Evolutionary conservation across 1,140 invertebrate species (phyloP).

Genomic region (Paraescarpia echinospica): DNA sequence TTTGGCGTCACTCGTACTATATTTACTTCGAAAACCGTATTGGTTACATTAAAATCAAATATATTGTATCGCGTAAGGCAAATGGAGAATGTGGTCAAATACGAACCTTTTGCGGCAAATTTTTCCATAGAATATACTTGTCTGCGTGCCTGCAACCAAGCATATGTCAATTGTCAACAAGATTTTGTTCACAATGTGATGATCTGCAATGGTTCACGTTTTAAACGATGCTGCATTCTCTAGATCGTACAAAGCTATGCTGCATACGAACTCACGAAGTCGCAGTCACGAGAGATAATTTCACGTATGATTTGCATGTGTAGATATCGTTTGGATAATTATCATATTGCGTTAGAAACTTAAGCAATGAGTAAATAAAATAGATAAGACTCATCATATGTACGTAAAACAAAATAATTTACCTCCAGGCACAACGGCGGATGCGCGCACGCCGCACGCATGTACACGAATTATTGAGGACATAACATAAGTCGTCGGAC

Average conservation of each 20-base stretch:
- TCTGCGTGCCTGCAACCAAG: background rate
- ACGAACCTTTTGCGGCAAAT: background rate
- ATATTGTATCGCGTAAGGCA: background rate
- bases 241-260: too few relatives aligned
- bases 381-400: background rate
- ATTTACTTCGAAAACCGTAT: background rate
- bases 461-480: background rate
- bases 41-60: too few relatives aligned
- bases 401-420: too few relatives aligned
- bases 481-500: background rate
- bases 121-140: background rate
- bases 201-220: background rate
- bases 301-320: too few relatives aligned
- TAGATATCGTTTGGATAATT: too few relatives aligned
- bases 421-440: too few relatives aligned
- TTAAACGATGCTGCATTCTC: too few relatives aligned
- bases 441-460: too few relatives aligned
- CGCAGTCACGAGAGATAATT: too few relatives aligned
- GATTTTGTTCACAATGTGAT: background rate
- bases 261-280: too few relatives aligned
- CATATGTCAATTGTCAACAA: background rate
- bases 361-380: too few relatives aligned
- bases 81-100: background rate
- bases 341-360: too few relatives aligned
- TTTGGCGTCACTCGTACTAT: background rate